These are phyloP conservation scores for Drosophila yooni DNA, from an alignment of 2,888 invertebrate species.

Conservation along the genomic window DNA sequence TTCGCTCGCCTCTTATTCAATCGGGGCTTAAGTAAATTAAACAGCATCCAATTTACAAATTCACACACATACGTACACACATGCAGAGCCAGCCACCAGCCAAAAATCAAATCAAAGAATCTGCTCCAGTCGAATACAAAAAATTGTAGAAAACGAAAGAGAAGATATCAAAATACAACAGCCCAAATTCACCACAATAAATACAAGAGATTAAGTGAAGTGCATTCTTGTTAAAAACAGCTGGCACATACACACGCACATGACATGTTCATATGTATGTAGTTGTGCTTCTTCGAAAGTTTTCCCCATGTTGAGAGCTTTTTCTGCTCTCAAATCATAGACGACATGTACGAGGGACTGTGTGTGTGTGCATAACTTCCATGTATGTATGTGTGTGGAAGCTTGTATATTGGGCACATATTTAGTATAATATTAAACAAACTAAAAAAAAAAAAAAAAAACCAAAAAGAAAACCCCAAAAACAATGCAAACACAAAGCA, in stretches of 20 bases:
- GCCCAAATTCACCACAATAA: constrained; percentile 1
- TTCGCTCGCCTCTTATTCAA: constrained; percentile 44
- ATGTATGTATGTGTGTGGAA: constrained; percentile 46
- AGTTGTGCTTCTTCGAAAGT: constrained; percentile 13
- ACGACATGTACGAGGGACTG: not conserved
- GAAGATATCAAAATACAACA: constrained; percentile 1
- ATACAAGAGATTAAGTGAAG: not conserved
- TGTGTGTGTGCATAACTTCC: not conserved
- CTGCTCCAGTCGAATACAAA: not conserved
- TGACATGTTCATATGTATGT: constrained; percentile 36
- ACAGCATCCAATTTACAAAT: constrained; percentile 30
- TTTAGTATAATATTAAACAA: constrained; percentile 54
- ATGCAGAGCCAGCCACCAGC: not conserved
- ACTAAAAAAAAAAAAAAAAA: constrained; percentile 11
- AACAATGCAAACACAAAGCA: constrained; percentile 44
- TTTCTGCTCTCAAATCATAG: not conserved
- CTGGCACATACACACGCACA: constrained; percentile 7
- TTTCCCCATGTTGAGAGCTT: constrained; percentile 16
- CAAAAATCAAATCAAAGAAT: not conserved
- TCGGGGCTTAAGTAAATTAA: constrained; percentile 39
- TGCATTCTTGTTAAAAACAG: not conserved
- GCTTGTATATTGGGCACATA: constrained; percentile 48
- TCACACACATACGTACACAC: constrained; percentile 32
- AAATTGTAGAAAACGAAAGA: not conserved
- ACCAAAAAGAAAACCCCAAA: constrained; percentile 22